Conservation (phyloP, 2,888 invertebrate species). For the Xestobium rufovillosum region DNA sequence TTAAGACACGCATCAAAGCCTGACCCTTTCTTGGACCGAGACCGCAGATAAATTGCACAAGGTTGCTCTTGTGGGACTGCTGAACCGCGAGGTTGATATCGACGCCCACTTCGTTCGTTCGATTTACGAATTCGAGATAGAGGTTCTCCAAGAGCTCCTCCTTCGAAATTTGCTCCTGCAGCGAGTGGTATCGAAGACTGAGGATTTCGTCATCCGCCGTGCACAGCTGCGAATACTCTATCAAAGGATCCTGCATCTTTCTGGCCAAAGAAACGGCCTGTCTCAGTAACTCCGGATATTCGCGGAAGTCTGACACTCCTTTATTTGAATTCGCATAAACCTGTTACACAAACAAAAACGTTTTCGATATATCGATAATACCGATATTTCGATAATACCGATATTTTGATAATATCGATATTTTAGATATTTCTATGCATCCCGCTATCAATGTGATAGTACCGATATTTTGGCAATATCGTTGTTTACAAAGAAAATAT, state of each 20-base stretch:
- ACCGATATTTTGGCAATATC: no score
- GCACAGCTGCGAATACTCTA: slow-evolving; percentile 94
- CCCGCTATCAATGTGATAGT: no score
- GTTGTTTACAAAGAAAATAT: no score
- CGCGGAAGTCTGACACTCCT: slow-evolving; percentile 79
- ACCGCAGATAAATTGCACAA: slow-evolving; percentile 96
- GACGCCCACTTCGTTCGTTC: slow-evolving; percentile 96
- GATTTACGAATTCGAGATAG: slow-evolving; percentile 84
- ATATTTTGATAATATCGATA: no score
- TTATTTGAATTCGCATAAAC: slow-evolving; percentile 88
- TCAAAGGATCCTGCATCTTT: slow-evolving; percentile 87
- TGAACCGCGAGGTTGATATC: slow-evolving; percentile 92
- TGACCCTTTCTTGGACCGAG: slow-evolving; percentile 92
- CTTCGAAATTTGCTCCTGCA: slow-evolving; percentile 73
- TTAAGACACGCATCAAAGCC: slow-evolving; percentile 75
- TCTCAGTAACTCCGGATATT: slow-evolving; percentile 83
- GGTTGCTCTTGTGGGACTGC: slow-evolving; percentile 76
- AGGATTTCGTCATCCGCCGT: slow-evolving; percentile 95
- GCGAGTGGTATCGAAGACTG: slow-evolving; percentile 83
- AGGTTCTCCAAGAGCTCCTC: slow-evolving; percentile 82
- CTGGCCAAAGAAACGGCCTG: slow-evolving; percentile 92
- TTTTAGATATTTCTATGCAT: no score
- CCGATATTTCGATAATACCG: no score
- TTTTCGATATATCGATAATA: slow-evolving; percentile 6
- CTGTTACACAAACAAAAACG: slow-evolving; percentile 17